phyloP scores from a whole-genome alignment of 2,888 invertebrate species.

The Congeria kusceri region DNA sequence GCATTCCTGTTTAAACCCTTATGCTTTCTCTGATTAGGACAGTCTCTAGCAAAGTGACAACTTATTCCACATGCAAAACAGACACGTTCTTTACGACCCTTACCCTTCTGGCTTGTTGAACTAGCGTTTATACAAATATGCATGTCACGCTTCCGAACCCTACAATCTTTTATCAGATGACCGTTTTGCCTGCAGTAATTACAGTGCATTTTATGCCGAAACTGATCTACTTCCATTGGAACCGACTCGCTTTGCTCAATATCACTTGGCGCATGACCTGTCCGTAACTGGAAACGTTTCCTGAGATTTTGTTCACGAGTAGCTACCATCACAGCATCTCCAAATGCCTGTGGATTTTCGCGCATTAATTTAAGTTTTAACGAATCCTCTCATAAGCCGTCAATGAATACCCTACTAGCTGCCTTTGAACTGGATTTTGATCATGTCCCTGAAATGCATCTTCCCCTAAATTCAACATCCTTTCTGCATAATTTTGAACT shows the following conservation, averaged over 20 bases:
- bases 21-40: neutral
- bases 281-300: constrained; percentile 38
- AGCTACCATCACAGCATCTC: constrained; percentile 9
- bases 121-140: neutral
- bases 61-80: constrained; percentile 8
- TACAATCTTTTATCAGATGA: constrained; percentile 14
- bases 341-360: constrained; percentile 4
- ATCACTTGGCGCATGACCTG: constrained; percentile 6
- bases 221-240: constrained; percentile 38
- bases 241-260: neutral
- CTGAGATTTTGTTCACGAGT: constrained; percentile 34
- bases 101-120: neutral
- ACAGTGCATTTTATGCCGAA: neutral
- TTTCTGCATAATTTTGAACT: constrained; percentile 44
- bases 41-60: constrained; percentile 16
- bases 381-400: constrained; percentile 22
- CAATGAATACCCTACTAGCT: constrained; percentile 39
- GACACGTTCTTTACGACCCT: neutral
- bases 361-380: constrained; percentile 45
- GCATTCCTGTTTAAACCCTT: constrained; percentile 1
- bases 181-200: constrained; percentile 12
- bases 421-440: constrained; percentile 9
- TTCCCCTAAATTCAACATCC: constrained; percentile 26
- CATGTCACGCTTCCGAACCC: neutral
- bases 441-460: constrained; percentile 35